A percentile compares a stretch with the other conserved stretches of the same genome.
These are phyloP conservation scores for Pyrocoelia pectoralis DNA, from an alignment of 2,888 invertebrate genomes.

Conservation along the genomic window DNA sequence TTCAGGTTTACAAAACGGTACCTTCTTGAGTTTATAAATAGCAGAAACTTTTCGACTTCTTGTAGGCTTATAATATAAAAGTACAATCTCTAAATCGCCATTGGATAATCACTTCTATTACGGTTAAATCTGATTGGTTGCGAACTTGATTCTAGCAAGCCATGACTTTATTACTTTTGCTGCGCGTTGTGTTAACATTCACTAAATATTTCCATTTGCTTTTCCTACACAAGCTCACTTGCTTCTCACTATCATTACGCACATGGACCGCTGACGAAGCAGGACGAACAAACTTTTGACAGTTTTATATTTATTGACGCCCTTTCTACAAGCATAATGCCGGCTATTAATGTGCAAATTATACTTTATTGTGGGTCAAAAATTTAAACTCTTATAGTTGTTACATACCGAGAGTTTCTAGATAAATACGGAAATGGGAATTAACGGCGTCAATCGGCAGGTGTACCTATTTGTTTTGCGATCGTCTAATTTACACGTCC, in stretches of 20 bases:
- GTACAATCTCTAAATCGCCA: slow-evolving; percentile 24
- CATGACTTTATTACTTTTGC: slow-evolving; percentile 30
- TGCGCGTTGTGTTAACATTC: slow-evolving; percentile 36
- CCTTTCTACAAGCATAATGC: too few species aligned
- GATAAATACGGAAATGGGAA: too few species aligned
- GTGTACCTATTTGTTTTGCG: too few species aligned
- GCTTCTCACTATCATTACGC: too few species aligned
- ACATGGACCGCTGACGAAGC: background rate
- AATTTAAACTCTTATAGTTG: too few species aligned
- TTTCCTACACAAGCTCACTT: background rate
- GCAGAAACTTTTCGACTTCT: slow-evolving; percentile 24
- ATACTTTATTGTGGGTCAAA: too few species aligned
- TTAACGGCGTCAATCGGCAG: too few species aligned
- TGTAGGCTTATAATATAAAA: slow-evolving; percentile 31
- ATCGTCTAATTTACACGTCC: too few species aligned
- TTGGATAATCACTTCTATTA: slow-evolving; percentile 39
- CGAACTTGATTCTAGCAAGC: slow-evolving; percentile 32
- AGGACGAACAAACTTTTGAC: background rate
- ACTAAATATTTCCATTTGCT: background rate
- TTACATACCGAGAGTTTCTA: too few species aligned
- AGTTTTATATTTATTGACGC: too few species aligned
- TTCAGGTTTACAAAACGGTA: slow-evolving; percentile 25
- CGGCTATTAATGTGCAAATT: too few species aligned
- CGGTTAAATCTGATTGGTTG: slow-evolving; percentile 35
- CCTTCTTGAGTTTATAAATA: slow-evolving; percentile 28